Evolutionary conservation across 2,113 vertebrate species (phyloP), one percentile per base, ranked within the genome.

Genomic region (Nothocercus julius): DNA sequence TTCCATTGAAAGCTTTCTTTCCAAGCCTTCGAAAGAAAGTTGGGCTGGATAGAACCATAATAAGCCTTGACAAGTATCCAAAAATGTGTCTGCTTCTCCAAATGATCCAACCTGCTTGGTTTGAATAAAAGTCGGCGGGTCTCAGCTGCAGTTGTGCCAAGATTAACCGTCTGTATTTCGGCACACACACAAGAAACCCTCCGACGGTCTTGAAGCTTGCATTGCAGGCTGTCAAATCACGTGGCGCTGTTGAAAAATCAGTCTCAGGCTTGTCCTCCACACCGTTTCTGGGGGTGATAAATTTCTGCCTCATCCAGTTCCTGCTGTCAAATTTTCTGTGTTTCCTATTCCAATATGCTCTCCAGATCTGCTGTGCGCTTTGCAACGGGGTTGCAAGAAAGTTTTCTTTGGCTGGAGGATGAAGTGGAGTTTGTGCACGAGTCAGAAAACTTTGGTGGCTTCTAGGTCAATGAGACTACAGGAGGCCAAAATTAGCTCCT

Each of bases 201-300:
- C 44, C 62, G 20, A 54, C 1, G 5, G 9, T 45, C 87, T 86
- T 1, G 1, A 82, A 93, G 24, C 5, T 12, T 90, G 76, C 27
- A 19, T 0, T 17, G 40, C 61, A 90, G 51, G 34, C 36, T 77
- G 59, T 22, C 64, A 78, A 44, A 28, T 92, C 68, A 40, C 0
- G 0, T 32, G 49, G 13, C 14, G 20, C 72, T 87, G 36, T 44
- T 27, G 15, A 49, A 62, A 91, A 66, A n/a, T 1, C 0, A 0
- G 4, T 59, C 82, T 82, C 36, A 49, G 54, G 12, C 49, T 56
- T 67, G 45, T 83, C 42, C 79, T 80, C 79, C 93, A 85, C 59
- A 49, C 20, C 40, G 17, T 74, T 90, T 89, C 44, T 59, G 77
- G 22, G 2, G 9, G 15, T 5, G 11, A 72, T 4, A 85, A 14